phyloP scores from a whole-genome alignment of 2,797 vertebrate genomes.

The Xenops minutus region DNA sequence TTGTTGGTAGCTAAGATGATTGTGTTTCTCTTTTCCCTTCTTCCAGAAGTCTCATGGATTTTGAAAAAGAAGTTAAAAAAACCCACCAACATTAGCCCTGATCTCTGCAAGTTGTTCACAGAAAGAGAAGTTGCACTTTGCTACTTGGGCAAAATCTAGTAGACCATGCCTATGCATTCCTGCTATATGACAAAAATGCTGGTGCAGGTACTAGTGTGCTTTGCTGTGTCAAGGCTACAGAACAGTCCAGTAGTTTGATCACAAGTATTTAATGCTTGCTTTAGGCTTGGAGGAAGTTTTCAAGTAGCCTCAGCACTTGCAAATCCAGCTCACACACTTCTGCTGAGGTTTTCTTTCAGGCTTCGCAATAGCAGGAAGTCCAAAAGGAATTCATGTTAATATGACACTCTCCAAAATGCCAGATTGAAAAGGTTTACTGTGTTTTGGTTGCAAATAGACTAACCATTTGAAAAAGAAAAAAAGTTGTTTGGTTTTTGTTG shows the following conservation, averaged over 20 bases:
- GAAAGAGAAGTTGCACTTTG: background rate
- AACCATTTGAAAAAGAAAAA: background rate
- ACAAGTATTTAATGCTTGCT: background rate
- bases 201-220: background rate
- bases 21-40: background rate
- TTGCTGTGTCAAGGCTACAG: background rate
- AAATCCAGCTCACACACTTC: background rate
- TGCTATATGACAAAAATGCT: background rate
- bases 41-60: background rate
- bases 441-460: background rate
- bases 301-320: background rate
- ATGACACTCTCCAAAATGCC: background rate
- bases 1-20: background rate
- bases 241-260: background rate
- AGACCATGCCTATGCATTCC: background rate
- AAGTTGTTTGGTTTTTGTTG: background rate
- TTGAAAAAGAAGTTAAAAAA: background rate
- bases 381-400: background rate
- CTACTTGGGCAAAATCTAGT: background rate
- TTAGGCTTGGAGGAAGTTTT: background rate
- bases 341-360: background rate
- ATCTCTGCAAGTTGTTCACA: background rate
- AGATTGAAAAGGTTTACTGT: background rate
- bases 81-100: accelerated
- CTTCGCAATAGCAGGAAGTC: background rate